These are phyloP conservation scores for Typhlomys cinereus DNA, from an alignment of 2,113 vertebrate genomes.

Conservation along the genomic window DNA sequence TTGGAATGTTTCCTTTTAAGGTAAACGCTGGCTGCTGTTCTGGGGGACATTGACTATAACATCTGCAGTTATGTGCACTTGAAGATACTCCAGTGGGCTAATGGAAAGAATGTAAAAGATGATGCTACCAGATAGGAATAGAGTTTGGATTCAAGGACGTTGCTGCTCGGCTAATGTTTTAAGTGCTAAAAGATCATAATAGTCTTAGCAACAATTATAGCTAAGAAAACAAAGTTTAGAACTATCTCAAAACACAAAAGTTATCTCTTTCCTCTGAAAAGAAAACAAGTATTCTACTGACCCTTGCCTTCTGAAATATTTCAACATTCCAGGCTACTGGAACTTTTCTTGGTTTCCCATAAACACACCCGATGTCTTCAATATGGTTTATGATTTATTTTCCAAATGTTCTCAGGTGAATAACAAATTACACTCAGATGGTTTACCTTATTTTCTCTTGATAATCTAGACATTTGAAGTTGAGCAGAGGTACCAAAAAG, in stretches of 20 bases:
- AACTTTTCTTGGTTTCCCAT: conserved; percentile 14
- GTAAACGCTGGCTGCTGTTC: not conserved
- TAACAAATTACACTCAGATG: not conserved
- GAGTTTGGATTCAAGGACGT: not conserved
- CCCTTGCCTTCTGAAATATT: conserved; percentile 53
- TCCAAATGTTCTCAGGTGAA: conserved; percentile 45
- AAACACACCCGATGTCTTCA: conserved; percentile 47
- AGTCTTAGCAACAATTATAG: conserved; percentile 52
- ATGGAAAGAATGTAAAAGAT: conserved; percentile 70
- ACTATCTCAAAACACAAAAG: conserved; percentile 57
- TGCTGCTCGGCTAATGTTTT: not conserved
- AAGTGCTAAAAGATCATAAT: conserved; percentile 11
- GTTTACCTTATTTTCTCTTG: conserved; percentile 3
- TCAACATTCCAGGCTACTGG: conserved; percentile 66
- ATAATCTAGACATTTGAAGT: conserved; percentile 39
- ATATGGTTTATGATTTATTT: conserved; percentile 62
- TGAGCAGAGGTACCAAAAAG: conserved; percentile 34
- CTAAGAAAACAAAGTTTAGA: conserved; percentile 53
- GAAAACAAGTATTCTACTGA: conserved; percentile 64
- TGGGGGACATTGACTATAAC: conserved; percentile 2
- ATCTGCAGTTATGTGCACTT: conserved; percentile 52
- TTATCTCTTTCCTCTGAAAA: conserved; percentile 58
- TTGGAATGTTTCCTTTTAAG: conserved; percentile 60
- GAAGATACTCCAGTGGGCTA: not conserved
- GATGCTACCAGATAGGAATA: conserved; percentile 23